Base-by-base conservation (phyloP, 2,888 invertebrate species). In the Drosophila mulleri region DNA sequence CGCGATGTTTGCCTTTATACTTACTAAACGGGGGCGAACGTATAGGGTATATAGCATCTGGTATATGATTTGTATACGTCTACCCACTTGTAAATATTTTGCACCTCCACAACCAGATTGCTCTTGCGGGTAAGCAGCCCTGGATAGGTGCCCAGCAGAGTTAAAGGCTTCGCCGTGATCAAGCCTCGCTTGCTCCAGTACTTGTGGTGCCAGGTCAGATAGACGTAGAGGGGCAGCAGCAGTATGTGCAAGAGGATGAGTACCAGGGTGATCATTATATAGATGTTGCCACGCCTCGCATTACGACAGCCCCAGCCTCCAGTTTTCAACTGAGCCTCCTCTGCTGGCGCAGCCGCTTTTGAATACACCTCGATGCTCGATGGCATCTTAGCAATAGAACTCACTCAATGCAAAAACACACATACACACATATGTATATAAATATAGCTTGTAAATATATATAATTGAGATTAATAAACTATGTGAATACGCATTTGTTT, bases 101-200 rank as follows among this genome's bases (percentile, higher is more conserved):
- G 90, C 20, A 92, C 82, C 48, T 93, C 92, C 56, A 90, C 81
- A 0, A 91, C 88, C 4, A 92, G 74, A 44, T 91, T 91, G 67
- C 83, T 81, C 52, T 75, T 84, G 16, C 90, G 81, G 2, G 86
- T 86, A 8, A 92, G 50, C 8, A 83, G 62, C 0, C 83, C 88
- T 3, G 88, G 88, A 50, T 93, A 81, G 47, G 92, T 94, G 2
- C 94, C 94, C 7, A 92, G 83, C 2, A 92, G 42, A 0, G 91
- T 78, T 2, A 75, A 59, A 0, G 94, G 93, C 41, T 82, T 79
- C 0, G 93, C 93, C 8, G 92, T 93, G 2, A 79, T 69, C 16
- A 94, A 74, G 2, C 91, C 91, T 0, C 89, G 83, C n/a, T 78
- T 85, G 23, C 83, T 83, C 94, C 94, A 94, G 68, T 91, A 92